phyloP scores from a whole-genome alignment of 2,888 invertebrate species.

The Iphiclides podalirius region DNA sequence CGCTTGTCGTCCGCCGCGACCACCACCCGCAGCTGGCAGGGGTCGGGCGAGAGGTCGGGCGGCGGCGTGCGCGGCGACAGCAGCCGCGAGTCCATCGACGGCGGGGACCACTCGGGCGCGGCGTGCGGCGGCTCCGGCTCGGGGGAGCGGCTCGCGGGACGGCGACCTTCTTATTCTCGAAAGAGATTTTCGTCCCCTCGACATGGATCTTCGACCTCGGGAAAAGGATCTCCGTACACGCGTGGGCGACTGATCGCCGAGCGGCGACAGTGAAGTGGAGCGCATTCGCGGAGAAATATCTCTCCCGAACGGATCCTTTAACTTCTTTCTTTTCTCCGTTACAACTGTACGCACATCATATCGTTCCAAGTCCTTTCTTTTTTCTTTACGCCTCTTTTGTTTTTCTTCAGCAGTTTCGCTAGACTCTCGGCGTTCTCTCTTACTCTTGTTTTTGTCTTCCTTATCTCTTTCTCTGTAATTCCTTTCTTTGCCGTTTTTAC shows the following conservation, averaged over 20 bases:
- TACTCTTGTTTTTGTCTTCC: slow-evolving; percentile 50
- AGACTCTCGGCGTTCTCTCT: slow-evolving; percentile 42
- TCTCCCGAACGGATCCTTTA: slow-evolving; percentile 89
- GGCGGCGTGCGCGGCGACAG: slow-evolving; percentile 84
- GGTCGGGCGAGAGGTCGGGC: slow-evolving; percentile 57
- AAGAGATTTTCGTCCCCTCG: slow-evolving; percentile 30
- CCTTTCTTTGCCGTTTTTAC: slow-evolving; percentile 87
- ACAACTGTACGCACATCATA: slow-evolving; percentile 91
- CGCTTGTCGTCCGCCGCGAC: slow-evolving; percentile 31
- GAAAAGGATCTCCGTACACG: slow-evolving; percentile 31
- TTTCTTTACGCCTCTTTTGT: slow-evolving; percentile 70
- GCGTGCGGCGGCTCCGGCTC: slow-evolving; percentile 33
- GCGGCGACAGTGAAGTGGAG: slow-evolving; percentile 33
- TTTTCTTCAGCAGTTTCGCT: slow-evolving; percentile 46
- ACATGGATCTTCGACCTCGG: slow-evolving; percentile 30
- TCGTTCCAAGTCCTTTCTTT: slow-evolving; percentile 88
- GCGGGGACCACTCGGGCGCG: slow-evolving; percentile 38
- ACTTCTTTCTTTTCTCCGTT: slow-evolving; percentile 82
- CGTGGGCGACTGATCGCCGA: slow-evolving; percentile 26
- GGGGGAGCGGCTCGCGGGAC: slow-evolving; percentile 42
- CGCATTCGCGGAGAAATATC: slow-evolving; percentile 80
- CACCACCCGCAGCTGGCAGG: slow-evolving; percentile 69
- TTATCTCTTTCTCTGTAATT: slow-evolving; percentile 86
- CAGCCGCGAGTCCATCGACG: slow-evolving; percentile 73
- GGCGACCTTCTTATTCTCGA: slow-evolving; percentile 32